Percentiles rank a stretch among this genome's conserved stretches.
These are phyloP conservation scores for Aspidiotus destructor DNA, from an alignment of 2,888 invertebrate species.

Conservation along the genomic window DNA sequence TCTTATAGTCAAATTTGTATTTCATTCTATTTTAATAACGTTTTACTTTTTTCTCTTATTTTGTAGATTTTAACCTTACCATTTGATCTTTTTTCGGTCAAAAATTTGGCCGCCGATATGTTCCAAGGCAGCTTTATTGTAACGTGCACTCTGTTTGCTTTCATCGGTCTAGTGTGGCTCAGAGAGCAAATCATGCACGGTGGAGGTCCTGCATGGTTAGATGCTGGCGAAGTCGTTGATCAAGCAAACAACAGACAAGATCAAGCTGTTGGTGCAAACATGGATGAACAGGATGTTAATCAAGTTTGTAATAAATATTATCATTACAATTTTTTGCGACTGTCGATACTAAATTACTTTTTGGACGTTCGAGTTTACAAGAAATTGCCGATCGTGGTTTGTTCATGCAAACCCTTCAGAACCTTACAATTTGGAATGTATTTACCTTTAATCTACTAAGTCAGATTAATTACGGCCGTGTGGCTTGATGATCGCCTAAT, in stretches of 20 bases:
- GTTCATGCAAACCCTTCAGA: too few relatives aligned
- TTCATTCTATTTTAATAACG: neutral
- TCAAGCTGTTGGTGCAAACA: constrained; percentile 39
- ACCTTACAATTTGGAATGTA: too few relatives aligned
- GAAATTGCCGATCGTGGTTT: too few relatives aligned
- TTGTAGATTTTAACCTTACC: constrained; percentile 63
- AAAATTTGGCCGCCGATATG: constrained; percentile 85
- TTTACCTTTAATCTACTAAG: too few relatives aligned
- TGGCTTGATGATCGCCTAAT: too few relatives aligned
- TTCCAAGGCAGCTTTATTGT: constrained; percentile 96
- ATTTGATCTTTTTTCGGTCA: constrained; percentile 84
- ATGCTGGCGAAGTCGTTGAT: constrained; percentile 40
- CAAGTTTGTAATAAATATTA: constrained; percentile 27
- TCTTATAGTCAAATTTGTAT: neutral
- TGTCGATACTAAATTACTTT: neutral
- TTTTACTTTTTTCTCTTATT: constrained; percentile 3
- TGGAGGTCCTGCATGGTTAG: constrained; percentile 94
- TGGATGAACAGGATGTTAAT: constrained; percentile 36
- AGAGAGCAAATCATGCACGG: constrained; percentile 96
- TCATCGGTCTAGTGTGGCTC: constrained; percentile 94
- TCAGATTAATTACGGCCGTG: too few relatives aligned
- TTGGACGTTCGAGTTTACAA: neutral
- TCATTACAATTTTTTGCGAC: neutral
- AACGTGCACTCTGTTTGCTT: constrained; percentile 87
- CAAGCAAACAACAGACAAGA: constrained; percentile 35